These are phyloP conservation scores for Xanthia icteritia DNA, from an alignment of 2,888 invertebrate species.

Conservation along the genomic window DNA sequence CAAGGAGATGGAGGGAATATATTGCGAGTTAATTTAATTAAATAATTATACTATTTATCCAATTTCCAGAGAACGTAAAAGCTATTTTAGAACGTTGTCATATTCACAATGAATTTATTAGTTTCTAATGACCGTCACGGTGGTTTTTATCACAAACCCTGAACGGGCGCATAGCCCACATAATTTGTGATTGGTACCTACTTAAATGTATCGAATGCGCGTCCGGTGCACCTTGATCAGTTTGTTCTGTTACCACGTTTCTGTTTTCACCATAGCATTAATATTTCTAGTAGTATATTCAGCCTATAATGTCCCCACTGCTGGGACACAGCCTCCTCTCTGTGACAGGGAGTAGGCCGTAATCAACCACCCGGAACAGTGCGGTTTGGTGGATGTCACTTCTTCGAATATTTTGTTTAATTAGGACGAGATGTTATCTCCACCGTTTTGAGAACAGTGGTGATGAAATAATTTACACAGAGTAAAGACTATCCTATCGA, in stretches of 20 bases:
- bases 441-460: too few relatives aligned
- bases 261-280: neutral
- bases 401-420: neutral
- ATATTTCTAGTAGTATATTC: neutral
- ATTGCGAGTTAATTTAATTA: constrained; percentile 11
- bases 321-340: neutral
- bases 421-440: too few relatives aligned
- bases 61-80: neutral
- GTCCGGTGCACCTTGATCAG: neutral
- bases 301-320: neutral
- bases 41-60: neutral
- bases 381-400: neutral
- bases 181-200: neutral
- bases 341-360: too few relatives aligned
- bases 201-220: neutral
- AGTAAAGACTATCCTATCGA: neutral
- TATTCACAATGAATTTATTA: neutral
- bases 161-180: neutral
- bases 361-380: neutral
- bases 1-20: constrained; percentile 40
- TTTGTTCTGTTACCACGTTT: neutral
- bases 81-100: neutral
- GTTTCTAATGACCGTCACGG: neutral
- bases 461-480: too few relatives aligned
- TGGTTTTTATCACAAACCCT: neutral